Evolutionary conservation across 2,797 vertebrate species (phyloP).

Genomic region (Typhlichthys subterraneus): DNA sequence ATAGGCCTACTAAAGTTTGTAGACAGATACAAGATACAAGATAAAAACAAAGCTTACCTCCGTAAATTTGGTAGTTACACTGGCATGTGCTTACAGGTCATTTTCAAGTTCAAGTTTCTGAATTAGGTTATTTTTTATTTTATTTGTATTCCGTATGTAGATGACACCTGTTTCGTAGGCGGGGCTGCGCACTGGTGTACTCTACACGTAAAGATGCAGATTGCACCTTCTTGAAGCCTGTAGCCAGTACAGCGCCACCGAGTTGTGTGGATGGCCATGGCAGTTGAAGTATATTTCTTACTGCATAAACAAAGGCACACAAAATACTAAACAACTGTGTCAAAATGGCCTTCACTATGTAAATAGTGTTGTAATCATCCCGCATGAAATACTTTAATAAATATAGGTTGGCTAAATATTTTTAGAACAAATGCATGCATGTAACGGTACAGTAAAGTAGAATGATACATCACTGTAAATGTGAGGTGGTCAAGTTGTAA

Average conservation of each 20-base stretch:
- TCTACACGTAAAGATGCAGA: not conserved
- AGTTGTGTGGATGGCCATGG: constrained; percentile 15
- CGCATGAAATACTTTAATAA: too few relatives aligned
- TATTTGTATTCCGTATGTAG: accelerated
- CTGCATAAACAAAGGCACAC: too few relatives aligned
- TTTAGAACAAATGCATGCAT: too few relatives aligned
- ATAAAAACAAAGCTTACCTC: constrained; percentile 18
- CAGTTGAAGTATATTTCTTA: not conserved
- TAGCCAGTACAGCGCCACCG: constrained; percentile 36
- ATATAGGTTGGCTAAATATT: too few relatives aligned
- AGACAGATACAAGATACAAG: not conserved
- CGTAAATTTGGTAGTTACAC: not conserved
- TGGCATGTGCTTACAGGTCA: not conserved
- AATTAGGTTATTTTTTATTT: not conserved
- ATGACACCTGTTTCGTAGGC: constrained; percentile 26
- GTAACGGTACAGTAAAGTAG: too few relatives aligned
- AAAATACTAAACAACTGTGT: too few relatives aligned
- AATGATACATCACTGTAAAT: too few relatives aligned
- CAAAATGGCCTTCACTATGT: too few relatives aligned
- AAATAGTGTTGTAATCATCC: too few relatives aligned
- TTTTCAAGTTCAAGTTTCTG: not conserved
- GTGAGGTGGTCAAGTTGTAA: too few relatives aligned
- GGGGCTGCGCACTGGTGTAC: not conserved
- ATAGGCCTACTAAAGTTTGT: not conserved
- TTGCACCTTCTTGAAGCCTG: constrained; percentile 22